Conservation (phyloP, 2,113 vertebrate species). For the Labrus mixtus region DNA sequence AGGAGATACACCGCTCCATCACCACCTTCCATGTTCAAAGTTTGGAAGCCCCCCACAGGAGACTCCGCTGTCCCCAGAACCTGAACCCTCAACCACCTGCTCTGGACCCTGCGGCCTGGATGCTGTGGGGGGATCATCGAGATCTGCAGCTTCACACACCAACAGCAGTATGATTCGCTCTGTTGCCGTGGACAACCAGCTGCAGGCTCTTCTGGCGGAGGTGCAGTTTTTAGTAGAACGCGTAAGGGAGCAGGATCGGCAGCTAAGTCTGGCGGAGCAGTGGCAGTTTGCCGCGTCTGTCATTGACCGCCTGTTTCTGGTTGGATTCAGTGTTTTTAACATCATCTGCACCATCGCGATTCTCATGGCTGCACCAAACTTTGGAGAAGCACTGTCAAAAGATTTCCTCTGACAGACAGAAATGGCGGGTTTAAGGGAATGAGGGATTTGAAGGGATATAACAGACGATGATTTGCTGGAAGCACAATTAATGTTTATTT, state of each 20-base stretch:
- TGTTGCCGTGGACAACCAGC: constrained; percentile 83
- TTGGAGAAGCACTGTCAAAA: constrained; percentile 85
- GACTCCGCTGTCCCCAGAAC: constrained; percentile 54
- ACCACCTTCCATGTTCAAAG: constrained; percentile 60
- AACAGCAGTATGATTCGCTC: constrained; percentile 66
- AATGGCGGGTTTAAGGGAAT: constrained; percentile 1
- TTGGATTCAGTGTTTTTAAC: constrained; percentile 87
- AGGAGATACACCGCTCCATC: constrained; percentile 52
- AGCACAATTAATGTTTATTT: constrained; percentile 59
- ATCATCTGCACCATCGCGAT: constrained; percentile 88
- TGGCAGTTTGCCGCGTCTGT: constrained; percentile 87
- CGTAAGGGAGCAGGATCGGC: constrained; percentile 83
- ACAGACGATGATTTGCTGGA: constrained; percentile 23
- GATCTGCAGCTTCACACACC: constrained; percentile 19
- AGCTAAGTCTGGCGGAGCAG: constrained; percentile 78
- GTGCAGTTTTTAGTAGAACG: constrained; percentile 83
- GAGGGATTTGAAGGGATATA: background rate
- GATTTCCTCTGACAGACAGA: constrained; percentile 82
- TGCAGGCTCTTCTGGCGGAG: constrained; percentile 83
- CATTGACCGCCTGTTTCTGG: constrained; percentile 85
- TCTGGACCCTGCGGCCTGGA: constrained; percentile 72
- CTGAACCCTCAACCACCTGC: constrained; percentile 43
- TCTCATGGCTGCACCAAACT: constrained; percentile 87
- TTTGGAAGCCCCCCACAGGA: constrained; percentile 85
- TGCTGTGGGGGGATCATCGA: constrained; percentile 65